Evolutionary conservation across 2,888 invertebrate genomes (phyloP), one percentile per base, ranked within the genome.

Genomic region (Mimachlamys varia): DNA sequence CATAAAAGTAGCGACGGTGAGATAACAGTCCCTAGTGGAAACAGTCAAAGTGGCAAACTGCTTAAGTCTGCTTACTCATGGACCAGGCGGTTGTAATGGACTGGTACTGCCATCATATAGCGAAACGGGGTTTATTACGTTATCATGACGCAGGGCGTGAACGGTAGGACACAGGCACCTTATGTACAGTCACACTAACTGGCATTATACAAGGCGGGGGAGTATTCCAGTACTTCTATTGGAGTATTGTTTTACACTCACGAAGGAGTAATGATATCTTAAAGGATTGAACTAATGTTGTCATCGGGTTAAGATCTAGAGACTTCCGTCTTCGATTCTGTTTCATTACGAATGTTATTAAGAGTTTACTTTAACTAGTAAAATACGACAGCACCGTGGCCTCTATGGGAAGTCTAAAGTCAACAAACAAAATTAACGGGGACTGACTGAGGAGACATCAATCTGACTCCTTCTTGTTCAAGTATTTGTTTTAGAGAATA

Each of bases 61-160:
- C 33, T 76, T 33, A 17, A 13, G 76, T 33, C 76, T 76, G 76
- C 76, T 76, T 76, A 76, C 76, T 76, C 76, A 76, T 76, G 76
- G 13, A 76, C 76, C 27, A 33, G 33, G 22, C 76, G 19, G 22
- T 76, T 33, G 27, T 27, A 76, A 76, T 76, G 76, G 76, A 7
- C 27, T 33, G 33, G 12, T 76, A 76, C 76, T 33, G 27, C 27
- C 76, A 76, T 76, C n/a, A n/a, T 10, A 76, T 1, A 19, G 10
- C 12, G 58, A 10, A 27, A 76, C 15, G 13, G 12, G 76, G 76
- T 7, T 76, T 27, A 76, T 76, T 10, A 33, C 12, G 76, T 76
- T 76, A 76, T 10, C 22, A 33, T 33, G 33, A 33, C 33, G 76
- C 33, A 33, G 33, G 76, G 33, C 33, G 76, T 76, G 62, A 62